Evolutionary conservation across 1,140 invertebrate species (phyloP), one percentile per base, ranked within the genome.

Genomic region (Asbolus verrucosus): DNA sequence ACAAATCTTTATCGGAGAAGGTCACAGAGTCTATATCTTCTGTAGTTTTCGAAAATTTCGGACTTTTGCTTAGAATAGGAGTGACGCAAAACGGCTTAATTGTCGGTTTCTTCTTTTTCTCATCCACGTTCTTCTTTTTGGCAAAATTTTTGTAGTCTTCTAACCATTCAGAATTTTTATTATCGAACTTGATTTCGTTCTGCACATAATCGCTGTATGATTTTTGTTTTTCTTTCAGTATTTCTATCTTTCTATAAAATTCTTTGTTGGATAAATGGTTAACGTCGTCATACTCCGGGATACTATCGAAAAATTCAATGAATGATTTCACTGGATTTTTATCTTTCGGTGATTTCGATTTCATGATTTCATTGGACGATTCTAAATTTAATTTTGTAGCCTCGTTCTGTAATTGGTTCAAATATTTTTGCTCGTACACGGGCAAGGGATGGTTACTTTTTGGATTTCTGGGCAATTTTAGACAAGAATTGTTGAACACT

Each of bases 211-310:
- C 83, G 27, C 87, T 78, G 72, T 89, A 84, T 11, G 85, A 76
- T 67, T 84, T 84, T 73, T 90, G 89, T 73, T 87, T 89, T 63
- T 89, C 84, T 65, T 87, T 86, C n/a, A 91, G 78, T 54, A 83
- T 83, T 76, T 88, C 85, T 15, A 91, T 75, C 21, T 87, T 87
- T 13, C 84, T 85, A 78, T 87, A 87, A 79, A 91, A 91, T 66
- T 91, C 89, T 69, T 85, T 85, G 63, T 87, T 86, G 0, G 89
- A 86, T 41, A 91, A 80, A 82, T 91, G 88, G 77, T 89, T 85
- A 8, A 91, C 82, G 36, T 91, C 89, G 31, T 84, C 85, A 71
- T 91, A 91, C 74, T 90, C 88, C 2, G 90, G 90, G 74, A 91
- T 90, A 62, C 88, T 90, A 21, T 85, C 83, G 27, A 87, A 84